Percentiles rank a stretch among this genome's conserved stretches.
These are phyloP conservation scores for Dexiosoma caninum DNA, from an alignment of 2,888 invertebrate species.

Conservation along the genomic window DNA sequence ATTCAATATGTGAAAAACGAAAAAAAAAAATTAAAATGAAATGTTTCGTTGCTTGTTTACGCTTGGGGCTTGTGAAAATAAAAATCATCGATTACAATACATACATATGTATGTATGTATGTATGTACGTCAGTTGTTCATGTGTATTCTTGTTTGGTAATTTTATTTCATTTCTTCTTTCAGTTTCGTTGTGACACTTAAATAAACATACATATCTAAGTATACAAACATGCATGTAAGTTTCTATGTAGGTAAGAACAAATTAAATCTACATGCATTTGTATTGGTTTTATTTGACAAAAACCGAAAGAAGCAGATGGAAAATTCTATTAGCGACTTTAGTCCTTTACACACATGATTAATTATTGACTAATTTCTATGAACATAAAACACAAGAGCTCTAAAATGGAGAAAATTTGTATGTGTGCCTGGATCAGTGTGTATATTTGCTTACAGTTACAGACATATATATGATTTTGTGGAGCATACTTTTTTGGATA, in stretches of 20 bases:
- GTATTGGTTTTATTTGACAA: constrained; percentile 41
- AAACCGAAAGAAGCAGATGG: constrained; percentile 29
- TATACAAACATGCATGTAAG: background rate
- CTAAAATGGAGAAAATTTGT: background rate
- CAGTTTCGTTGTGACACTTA: constrained; percentile 47
- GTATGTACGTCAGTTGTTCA: constrained; percentile 3
- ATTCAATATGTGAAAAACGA: constrained; percentile 28
- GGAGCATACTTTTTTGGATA: constrained; percentile 40
- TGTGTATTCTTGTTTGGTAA: background rate
- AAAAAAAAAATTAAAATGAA: constrained; percentile 4
- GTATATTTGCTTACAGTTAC: background rate
- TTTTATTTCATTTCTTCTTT: background rate
- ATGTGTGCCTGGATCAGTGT: background rate
- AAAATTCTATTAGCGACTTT: constrained; percentile 70
- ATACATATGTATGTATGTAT: too few species aligned
- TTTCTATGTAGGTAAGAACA: background rate
- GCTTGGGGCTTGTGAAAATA: constrained; percentile 44
- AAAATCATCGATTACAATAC: constrained; percentile 29
- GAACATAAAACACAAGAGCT: constrained; percentile 57
- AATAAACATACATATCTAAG: constrained; percentile 54
- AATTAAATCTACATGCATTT: background rate
- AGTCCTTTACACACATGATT: constrained; percentile 72
- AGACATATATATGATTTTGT: constrained; percentile 36
- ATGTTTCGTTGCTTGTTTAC: constrained; percentile 40
- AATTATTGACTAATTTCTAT: constrained; percentile 77